These are phyloP conservation scores for Camponotus fellah DNA, from an alignment of 2,888 invertebrate genomes.

Conservation along the genomic window DNA sequence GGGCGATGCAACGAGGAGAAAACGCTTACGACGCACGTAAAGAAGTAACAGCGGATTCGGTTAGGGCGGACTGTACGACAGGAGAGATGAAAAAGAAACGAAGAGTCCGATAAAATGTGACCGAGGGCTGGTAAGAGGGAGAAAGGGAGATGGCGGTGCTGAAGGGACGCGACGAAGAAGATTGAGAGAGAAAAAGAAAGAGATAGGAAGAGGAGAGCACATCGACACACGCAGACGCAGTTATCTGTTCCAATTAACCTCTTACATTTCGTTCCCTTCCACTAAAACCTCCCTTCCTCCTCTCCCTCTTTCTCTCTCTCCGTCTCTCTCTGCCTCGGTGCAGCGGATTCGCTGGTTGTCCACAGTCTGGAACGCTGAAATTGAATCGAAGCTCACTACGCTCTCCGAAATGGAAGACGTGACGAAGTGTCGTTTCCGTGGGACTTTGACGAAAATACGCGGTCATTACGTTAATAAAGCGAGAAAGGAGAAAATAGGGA, in stretches of 20 bases:
- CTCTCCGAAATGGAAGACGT: conserved; percentile 63
- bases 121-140: conserved; percentile 45
- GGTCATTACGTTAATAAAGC: conserved; percentile 40
- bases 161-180: conserved; percentile 19
- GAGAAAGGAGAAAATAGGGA: not conserved
- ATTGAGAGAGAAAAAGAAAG: conserved; percentile 13
- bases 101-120: conserved; percentile 69
- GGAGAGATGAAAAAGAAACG: conserved; percentile 68
- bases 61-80: conserved; percentile 57
- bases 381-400: conserved; percentile 73
- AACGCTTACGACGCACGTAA: conserved; percentile 62
- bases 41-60: conserved; percentile 60
- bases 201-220: conserved; percentile 51
- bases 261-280: conserved; percentile 76
- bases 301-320: conserved; percentile 3
- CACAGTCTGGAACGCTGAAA: conserved; percentile 64
- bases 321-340: not conserved
- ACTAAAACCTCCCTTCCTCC: conserved; percentile 54
- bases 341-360: conserved; percentile 48
- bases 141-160: conserved; percentile 25
- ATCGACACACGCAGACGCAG: conserved; percentile 73
- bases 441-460: conserved; percentile 41
- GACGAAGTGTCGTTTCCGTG: conserved; percentile 66
- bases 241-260: conserved; percentile 80
- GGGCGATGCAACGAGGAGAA: conserved; percentile 57